Conservation (phyloP, 2,888 invertebrate genomes). For the Hydropsyche betteni region DNA sequence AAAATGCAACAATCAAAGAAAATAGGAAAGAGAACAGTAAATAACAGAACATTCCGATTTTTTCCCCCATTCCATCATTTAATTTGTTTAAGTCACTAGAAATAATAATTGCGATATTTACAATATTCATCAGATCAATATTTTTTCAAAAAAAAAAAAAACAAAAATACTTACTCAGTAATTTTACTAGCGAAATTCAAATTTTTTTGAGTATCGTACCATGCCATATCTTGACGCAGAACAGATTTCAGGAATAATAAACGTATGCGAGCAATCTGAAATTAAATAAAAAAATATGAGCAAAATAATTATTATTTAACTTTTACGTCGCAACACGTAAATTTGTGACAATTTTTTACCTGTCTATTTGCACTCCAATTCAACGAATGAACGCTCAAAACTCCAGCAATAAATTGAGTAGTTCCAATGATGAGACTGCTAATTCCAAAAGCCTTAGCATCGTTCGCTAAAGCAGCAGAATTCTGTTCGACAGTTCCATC, state of each 20-base stretch:
- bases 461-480: conserved; percentile 66
- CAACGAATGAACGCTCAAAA: conserved; percentile 65
- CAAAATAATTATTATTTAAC: neutral
- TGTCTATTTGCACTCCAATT: conserved; percentile 66
- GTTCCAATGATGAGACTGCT: conserved; percentile 65
- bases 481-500: conserved; percentile 64
- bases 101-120: conserved; percentile 6
- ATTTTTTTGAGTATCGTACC: conserved; percentile 76
- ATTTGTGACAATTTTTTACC: conserved; percentile 54
- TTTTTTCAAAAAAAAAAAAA: too few species aligned
- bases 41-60: conserved; percentile 78
- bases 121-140: too few species aligned
- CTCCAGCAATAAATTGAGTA: conserved; percentile 64
- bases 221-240: conserved; percentile 76
- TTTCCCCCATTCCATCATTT: conserved; percentile 83
- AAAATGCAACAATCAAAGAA: conserved; percentile 74
- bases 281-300: conserved; percentile 9
- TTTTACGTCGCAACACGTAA: too few species aligned
- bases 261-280: conserved; percentile 70
- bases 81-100: conserved; percentile 78
- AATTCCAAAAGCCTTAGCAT: conserved; percentile 66
- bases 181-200: conserved; percentile 77
- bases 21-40: conserved; percentile 74
- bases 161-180: conserved; percentile 71
- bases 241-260: conserved; percentile 71